These are phyloP conservation scores for Chymomyza amoena DNA, from an alignment of 2,888 invertebrate species.

Conservation along the genomic window DNA sequence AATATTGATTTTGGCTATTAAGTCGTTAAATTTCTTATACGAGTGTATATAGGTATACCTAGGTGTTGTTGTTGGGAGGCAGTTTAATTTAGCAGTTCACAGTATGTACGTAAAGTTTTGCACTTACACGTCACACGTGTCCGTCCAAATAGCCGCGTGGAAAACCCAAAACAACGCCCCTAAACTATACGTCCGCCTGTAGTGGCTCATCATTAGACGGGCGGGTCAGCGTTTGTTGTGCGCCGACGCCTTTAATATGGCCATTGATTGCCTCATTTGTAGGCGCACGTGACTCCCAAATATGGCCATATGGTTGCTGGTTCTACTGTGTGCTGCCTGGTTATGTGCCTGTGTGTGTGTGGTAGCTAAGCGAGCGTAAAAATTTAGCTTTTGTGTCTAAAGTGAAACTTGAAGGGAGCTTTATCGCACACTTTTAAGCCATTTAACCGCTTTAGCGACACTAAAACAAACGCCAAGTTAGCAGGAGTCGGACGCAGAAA, in stretches of 20 bases:
- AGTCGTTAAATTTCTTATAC: constrained; percentile 60
- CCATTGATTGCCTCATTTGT: constrained; percentile 57
- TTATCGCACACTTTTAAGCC: constrained; percentile 71
- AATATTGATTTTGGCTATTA: constrained; percentile 68
- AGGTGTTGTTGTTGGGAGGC: constrained; percentile 19
- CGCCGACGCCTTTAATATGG: constrained; percentile 45
- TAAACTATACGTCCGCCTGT: constrained; percentile 15
- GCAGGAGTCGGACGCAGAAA: constrained; percentile 35
- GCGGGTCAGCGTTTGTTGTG: constrained; percentile 13
- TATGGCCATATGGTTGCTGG: constrained; percentile 9
- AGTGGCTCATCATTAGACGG: not conserved
- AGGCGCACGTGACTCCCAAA: constrained; percentile 52
- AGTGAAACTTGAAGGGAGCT: constrained; percentile 22
- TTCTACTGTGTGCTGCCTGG: not conserved
- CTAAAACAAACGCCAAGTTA: constrained; percentile 56
- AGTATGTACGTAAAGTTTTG: not conserved
- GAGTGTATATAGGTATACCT: too few relatives aligned
- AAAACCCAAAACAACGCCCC: constrained; percentile 19
- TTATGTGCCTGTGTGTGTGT: constrained; percentile 14
- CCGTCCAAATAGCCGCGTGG: not conserved
- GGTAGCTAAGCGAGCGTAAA: constrained; percentile 45
- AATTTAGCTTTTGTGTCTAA: constrained; percentile 37
- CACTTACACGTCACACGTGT: not conserved
- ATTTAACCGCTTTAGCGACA: constrained; percentile 65
- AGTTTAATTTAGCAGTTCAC: not conserved